phyloP scores from a whole-genome alignment of 2,888 invertebrate species.

The Melipona beecheii region DNA sequence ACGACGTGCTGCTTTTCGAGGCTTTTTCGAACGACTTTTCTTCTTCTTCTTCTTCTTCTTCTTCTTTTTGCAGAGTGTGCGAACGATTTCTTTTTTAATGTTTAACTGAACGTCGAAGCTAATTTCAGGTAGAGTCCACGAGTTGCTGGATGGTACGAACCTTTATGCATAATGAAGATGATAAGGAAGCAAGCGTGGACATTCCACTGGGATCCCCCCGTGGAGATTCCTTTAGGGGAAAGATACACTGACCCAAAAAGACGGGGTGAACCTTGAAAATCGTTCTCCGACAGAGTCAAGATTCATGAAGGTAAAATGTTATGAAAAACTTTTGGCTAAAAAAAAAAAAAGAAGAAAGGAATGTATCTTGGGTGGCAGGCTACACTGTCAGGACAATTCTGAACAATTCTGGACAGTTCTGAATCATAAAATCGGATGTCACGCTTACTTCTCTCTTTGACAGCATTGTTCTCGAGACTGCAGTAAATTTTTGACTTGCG shows the following conservation, averaged over 20 bases:
- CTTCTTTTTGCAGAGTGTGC: no score
- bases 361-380: constrained; percentile 41
- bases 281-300: constrained; percentile 35
- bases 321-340: constrained; percentile 36
- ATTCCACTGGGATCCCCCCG: constrained; percentile 19
- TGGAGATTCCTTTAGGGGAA: constrained; percentile 25
- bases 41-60: no score
- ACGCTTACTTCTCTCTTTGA: constrained; percentile 73
- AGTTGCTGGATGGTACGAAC: neutral
- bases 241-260: constrained; percentile 22
- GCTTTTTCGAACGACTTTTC: no score
- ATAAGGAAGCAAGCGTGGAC: constrained; percentile 45
- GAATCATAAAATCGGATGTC: constrained; percentile 78
- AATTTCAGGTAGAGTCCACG: neutral
- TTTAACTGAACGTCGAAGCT: neutral
- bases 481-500: constrained; percentile 61
- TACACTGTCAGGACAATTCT: constrained; percentile 56
- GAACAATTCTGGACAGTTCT: constrained; percentile 53
- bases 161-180: constrained; percentile 13
- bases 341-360: constrained; percentile 15
- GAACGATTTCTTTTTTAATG: no score
- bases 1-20: no score
- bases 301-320: constrained; percentile 39
- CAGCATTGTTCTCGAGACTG: constrained; percentile 69
- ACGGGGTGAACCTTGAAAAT: constrained; percentile 39